These are phyloP conservation scores for Xiphorhynchus elegans DNA, from an alignment of 2,113 vertebrate species.

Conservation along the genomic window DNA sequence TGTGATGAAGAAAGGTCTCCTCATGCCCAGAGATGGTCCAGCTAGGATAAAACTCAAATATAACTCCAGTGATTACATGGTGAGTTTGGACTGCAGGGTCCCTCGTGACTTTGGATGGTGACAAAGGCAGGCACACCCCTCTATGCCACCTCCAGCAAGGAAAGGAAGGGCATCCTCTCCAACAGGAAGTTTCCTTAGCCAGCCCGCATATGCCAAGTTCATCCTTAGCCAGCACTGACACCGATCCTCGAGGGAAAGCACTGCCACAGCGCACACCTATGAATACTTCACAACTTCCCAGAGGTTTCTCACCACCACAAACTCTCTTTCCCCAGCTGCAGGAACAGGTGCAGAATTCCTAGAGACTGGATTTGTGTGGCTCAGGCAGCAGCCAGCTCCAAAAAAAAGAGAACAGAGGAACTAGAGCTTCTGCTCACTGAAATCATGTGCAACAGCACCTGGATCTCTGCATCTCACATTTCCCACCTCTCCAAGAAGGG, in stretches of 20 bases:
- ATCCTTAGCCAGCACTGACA: background rate
- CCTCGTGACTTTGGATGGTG: background rate
- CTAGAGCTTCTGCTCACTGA: background rate
- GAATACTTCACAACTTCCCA: background rate
- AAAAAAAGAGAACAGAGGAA: background rate
- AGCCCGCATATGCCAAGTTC: background rate
- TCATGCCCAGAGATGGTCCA: background rate
- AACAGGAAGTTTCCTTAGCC: background rate
- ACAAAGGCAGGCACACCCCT: background rate
- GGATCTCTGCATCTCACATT: background rate
- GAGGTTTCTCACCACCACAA: background rate
- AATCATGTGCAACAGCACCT: background rate
- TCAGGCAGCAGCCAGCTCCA: background rate
- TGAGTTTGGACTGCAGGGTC: background rate
- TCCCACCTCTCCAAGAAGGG: background rate
- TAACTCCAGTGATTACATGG: background rate
- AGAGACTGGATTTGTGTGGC: background rate
- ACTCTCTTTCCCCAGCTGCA: background rate
- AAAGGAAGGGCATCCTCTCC: background rate
- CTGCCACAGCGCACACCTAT: background rate
- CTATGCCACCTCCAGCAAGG: background rate
- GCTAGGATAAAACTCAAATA: background rate
- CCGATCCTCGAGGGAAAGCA: fast-evolving
- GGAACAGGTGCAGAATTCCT: background rate
- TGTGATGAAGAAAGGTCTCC: background rate